Evolutionary conservation across 2,888 invertebrate species (phyloP).

Genomic region (Notodonta dromedarius): DNA sequence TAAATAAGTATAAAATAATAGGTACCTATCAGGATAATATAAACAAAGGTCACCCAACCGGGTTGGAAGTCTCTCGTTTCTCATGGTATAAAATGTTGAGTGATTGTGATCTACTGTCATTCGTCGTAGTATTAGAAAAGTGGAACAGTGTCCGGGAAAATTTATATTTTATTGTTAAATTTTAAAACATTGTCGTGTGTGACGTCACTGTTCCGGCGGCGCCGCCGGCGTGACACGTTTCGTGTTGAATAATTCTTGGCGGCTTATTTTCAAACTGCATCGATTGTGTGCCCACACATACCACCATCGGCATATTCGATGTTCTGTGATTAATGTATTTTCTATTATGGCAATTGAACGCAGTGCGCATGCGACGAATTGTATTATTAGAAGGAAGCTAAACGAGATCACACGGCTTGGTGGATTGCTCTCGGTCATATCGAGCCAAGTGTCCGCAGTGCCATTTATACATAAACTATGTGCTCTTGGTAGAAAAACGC

Average conservation of each 20-base stretch:
- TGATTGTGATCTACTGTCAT: background rate
- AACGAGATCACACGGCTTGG: slow-evolving; percentile 61
- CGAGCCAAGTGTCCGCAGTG: slow-evolving; percentile 44
- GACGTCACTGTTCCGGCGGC: slow-evolving; percentile 11
- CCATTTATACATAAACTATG: slow-evolving; percentile 43
- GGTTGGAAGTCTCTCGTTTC: background rate
- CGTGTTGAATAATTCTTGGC: slow-evolving; percentile 63
- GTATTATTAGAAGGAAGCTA: slow-evolving; percentile 69
- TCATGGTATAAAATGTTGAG: background rate
- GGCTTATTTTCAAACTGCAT: slow-evolving; percentile 70
- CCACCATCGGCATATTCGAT: slow-evolving; percentile 54
- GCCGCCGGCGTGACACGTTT: background rate
- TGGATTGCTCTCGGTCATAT: slow-evolving; percentile 42
- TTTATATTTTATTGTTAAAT: slow-evolving; percentile 14
- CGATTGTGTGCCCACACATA: slow-evolving; percentile 58
- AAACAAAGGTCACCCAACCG: background rate
- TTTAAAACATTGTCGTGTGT: slow-evolving; percentile 22
- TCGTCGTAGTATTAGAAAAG: background rate
- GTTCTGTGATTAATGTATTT: slow-evolving; percentile 72
- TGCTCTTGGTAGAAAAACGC: slow-evolving; percentile 37
- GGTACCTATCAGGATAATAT: background rate
- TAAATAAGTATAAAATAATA: too few species aligned
- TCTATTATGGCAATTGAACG: slow-evolving; percentile 75
- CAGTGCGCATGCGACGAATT: slow-evolving; percentile 75
- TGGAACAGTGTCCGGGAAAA: background rate